A percentile compares a stretch with the other conserved stretches of the same genome.
phyloP scores from a whole-genome alignment of 2,113 vertebrate genomes.

The Chionis minor region DNA sequence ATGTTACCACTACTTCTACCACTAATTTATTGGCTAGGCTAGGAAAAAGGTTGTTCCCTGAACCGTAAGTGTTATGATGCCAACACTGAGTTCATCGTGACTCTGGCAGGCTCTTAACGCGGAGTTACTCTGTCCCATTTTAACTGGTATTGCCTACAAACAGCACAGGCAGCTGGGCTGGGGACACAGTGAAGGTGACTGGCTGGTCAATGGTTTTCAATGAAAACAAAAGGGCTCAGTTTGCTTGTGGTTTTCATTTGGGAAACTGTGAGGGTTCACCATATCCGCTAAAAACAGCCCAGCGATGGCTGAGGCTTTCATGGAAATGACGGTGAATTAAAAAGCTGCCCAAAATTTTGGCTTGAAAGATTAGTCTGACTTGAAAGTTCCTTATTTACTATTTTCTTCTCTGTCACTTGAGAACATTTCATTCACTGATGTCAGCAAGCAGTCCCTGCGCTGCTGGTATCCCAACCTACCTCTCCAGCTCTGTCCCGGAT shows the following conservation, averaged over 20 bases:
- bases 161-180: neutral
- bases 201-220: neutral
- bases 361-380: neutral
- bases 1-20: neutral
- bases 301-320: neutral
- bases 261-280: neutral
- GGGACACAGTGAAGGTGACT: neutral
- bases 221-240: neutral
- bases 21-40: slow-evolving; percentile 8
- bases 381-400: neutral
- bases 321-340: neutral
- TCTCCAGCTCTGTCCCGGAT: neutral
- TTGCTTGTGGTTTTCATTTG: neutral
- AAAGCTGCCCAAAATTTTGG: neutral
- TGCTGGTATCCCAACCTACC: neutral
- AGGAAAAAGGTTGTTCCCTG: neutral
- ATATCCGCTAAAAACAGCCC: neutral
- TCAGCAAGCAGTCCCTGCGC: neutral
- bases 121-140: neutral
- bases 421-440: neutral
- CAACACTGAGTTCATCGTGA: neutral
- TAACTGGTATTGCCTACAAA: neutral
- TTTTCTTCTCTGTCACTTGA: neutral
- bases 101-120: neutral
- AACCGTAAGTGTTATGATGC: neutral